Base-by-base conservation (phyloP, 2,888 invertebrate species). In the Syrphus vitripennis region DNA sequence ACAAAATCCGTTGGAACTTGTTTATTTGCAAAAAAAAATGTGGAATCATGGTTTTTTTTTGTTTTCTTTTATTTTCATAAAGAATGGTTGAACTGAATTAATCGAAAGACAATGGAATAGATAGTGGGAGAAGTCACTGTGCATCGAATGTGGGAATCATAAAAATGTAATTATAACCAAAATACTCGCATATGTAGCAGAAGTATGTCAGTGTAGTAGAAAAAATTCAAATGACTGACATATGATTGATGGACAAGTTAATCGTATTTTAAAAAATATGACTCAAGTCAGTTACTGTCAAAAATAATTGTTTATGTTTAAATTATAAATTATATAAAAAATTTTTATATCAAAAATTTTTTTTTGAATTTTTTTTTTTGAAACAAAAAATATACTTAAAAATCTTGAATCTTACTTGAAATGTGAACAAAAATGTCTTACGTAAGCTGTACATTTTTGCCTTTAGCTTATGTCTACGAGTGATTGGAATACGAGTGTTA, bases 231-330 rank as follows among this genome's bases (percentile, higher is more conserved):
- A 37, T 37, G 59, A 59, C 19, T 59, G 37, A 37, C 21, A 14
- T 10, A 21, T 59, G 59, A 59, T 59, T 59, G 34, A 59, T 59
- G 59, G 59, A 59, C 59, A 59, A 14, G 21, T 59, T 37, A 59
- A 37, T 59, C 59, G 37, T 59, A 1, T 59, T 34, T 55, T 31
- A 14, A 6, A n/a, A 31, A 31, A 31, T 55, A 37, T 59, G n/a
- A 21, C 5, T 21, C 3, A 16, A 37, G 21, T 59, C 37, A 34
- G 21, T 37, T 37, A 59, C 37, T 34, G 59, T 59, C 59, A 55
- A 55, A 31, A 29, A n/a, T 29, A 55, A 31, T 55, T 12, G 6
- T 24, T 24, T 24, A 12, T 24, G 21, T 48, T 19, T 9, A 21
- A 10, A 5, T 48, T 21, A n/a, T n/a, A n/a, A n/a, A n/a, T n/a